Evolutionary conservation across 2,797 vertebrate genomes (phyloP).

Genomic region (Avahi laniger): DNA sequence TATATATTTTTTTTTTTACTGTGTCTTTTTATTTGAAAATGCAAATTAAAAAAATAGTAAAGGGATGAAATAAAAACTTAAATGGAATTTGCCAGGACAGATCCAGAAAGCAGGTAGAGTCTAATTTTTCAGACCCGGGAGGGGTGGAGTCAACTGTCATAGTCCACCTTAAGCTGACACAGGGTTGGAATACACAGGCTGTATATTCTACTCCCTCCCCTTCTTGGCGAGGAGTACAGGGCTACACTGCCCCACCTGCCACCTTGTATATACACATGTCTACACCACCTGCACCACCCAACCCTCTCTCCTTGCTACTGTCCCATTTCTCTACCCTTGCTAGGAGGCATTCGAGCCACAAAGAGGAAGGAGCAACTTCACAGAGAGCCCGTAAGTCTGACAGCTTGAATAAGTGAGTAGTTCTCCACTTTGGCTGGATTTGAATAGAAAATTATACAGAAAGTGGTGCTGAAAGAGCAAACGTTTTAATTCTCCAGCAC

Average conservation of each 20-base stretch:
- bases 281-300: background rate
- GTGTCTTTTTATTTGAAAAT: constrained; percentile 27
- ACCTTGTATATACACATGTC: fast-evolving
- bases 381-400: background rate
- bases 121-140: background rate
- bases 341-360: background rate
- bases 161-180: background rate
- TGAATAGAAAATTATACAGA: background rate
- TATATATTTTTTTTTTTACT: background rate
- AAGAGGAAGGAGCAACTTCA: background rate
- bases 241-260: background rate
- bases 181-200: background rate
- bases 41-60: constrained; percentile 24
- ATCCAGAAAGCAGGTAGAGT: background rate
- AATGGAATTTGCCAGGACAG: background rate
- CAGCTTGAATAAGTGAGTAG: background rate
- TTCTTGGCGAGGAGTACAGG: background rate
- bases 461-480: background rate
- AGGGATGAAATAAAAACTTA: background rate
- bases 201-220: background rate
- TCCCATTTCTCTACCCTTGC: background rate
- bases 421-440: background rate
- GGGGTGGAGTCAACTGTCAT: fast-evolving
- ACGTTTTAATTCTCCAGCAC: background rate
- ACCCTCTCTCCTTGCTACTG: background rate